Evolutionary conservation across 2,113 vertebrate genomes (phyloP).

Genomic region (Callaeas wilsoni): DNA sequence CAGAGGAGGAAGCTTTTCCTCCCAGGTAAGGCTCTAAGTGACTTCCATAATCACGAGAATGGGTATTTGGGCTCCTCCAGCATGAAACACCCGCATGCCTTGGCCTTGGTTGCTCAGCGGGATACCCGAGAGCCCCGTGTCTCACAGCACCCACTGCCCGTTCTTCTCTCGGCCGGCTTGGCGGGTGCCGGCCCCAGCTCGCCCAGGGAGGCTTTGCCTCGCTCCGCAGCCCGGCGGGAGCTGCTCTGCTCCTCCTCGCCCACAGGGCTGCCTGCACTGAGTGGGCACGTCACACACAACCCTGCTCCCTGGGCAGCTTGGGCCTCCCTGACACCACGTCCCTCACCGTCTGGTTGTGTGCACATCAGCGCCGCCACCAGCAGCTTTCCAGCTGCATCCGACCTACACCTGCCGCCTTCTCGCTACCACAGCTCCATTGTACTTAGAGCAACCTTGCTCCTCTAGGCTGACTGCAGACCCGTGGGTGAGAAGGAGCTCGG

Average conservation of each 20-base stretch:
- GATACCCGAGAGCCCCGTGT: neutral
- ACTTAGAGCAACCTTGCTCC: neutral
- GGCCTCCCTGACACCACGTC: neutral
- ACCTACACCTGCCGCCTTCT: neutral
- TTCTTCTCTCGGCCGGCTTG: rapidly evolving
- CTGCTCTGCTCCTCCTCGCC: rapidly evolving
- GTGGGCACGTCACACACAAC: rapidly evolving
- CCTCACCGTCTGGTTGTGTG: rapidly evolving
- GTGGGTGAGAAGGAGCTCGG: neutral
- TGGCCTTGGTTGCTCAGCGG: neutral
- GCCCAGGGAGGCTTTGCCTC: neutral
- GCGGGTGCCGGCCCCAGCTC: rapidly evolving
- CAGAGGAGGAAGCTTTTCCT: neutral
- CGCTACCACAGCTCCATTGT: neutral
- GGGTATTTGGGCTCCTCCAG: neutral
- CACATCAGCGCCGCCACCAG: rapidly evolving
- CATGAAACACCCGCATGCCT: neutral
- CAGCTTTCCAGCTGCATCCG: neutral
- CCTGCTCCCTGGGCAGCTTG: neutral
- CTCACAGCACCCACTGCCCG: neutral
- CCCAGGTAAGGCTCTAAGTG: neutral
- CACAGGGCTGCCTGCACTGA: neutral
- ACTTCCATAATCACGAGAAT: neutral
- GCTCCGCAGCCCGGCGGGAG: rapidly evolving
- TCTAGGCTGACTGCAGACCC: neutral